Evolutionary conservation across 2,888 invertebrate species (phyloP), one percentile per base, ranked within the genome.

Genomic region (Lasioglossum pauxillum): DNA sequence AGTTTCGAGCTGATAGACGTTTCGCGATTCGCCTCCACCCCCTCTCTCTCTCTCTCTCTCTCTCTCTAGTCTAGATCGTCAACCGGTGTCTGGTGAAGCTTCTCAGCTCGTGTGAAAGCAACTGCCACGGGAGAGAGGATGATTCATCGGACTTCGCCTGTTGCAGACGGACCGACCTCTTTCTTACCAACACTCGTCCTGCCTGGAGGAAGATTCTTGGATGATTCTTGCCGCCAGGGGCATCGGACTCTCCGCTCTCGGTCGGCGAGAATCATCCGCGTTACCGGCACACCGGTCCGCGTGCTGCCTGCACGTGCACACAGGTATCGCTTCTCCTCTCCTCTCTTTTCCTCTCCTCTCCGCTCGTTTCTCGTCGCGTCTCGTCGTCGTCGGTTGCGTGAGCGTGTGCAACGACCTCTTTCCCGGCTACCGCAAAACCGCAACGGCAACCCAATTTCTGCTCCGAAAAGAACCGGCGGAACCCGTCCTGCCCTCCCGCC

Each of bases 81-180:
- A 64, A 64, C 60, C 60, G 60, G 60, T 64, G 60, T 64, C 60
- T 64, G 60, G 27, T 7, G 12, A 27, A 60, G 60, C 60, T 31
- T 64, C 60, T 53, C n/a, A 44, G 3, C 77, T 72, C 41, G 78
- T 57, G 80, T 83, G 86, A 86, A 86, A 87, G 86, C 86, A 60
- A 73, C 41, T 75, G 71, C 49, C 72, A 72, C 46, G 76, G 38
- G 78, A 84, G 82, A 85, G 74, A 85, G 74, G 91, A 89, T 91
- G 91, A 91, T 91, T 91, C 91, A 91, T 90, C 91, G 83, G 80
- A 87, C 80, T 91, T 90, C 80, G 89, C 76, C 86, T 84, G 85
- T 78, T 85, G 83, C 85, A 88, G 89, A 88, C 90, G 84, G 80
- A 86, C 84, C 84, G 85, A 82, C 84, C 82, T 84, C 88, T 83